Conservation (phyloP, 2,797 vertebrate species). For the Hippocampus kuda region DNA sequence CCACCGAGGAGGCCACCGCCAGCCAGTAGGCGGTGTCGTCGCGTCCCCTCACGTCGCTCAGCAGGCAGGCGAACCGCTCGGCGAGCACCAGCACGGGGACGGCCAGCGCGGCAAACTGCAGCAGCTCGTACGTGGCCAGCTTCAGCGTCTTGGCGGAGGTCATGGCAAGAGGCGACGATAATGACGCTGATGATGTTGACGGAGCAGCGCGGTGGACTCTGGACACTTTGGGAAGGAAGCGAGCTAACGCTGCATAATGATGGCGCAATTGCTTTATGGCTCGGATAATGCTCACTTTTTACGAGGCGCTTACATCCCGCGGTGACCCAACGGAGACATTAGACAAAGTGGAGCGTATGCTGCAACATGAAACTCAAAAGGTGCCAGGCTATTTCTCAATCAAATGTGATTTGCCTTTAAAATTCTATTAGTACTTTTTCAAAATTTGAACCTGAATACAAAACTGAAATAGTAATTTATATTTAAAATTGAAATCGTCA, state of each 20-base stretch:
- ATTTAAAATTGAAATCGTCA: background rate
- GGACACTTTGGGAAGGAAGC: background rate
- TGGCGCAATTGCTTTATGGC: conserved; percentile 61
- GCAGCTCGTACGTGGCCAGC: conserved; percentile 64
- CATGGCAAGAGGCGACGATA: conserved; percentile 37
- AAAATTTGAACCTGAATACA: too few relatives aligned
- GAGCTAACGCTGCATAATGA: conserved; percentile 22
- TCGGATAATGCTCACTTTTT: conserved; percentile 51
- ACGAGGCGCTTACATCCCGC: conserved; percentile 20
- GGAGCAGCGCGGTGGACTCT: background rate
- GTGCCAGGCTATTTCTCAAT: too few relatives aligned
- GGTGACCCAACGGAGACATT: background rate
- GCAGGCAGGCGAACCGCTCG: conserved; percentile 58
- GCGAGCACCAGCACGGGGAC: conserved; percentile 59
- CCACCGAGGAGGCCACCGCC: conserved; percentile 69
- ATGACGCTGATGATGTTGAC: background rate
- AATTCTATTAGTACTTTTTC: too few relatives aligned
- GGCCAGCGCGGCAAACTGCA: conserved; percentile 60
- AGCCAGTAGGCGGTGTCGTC: conserved; percentile 68
- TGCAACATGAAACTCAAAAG: background rate
- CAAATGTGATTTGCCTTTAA: too few relatives aligned
- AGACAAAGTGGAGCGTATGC: too few relatives aligned
- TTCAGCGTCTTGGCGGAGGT: conserved; percentile 64
- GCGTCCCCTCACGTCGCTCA: conserved; percentile 18
- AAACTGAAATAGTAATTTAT: too few relatives aligned